Base-by-base conservation (phyloP, 1,140 invertebrate species). In the Drosophila carrolli region DNA sequence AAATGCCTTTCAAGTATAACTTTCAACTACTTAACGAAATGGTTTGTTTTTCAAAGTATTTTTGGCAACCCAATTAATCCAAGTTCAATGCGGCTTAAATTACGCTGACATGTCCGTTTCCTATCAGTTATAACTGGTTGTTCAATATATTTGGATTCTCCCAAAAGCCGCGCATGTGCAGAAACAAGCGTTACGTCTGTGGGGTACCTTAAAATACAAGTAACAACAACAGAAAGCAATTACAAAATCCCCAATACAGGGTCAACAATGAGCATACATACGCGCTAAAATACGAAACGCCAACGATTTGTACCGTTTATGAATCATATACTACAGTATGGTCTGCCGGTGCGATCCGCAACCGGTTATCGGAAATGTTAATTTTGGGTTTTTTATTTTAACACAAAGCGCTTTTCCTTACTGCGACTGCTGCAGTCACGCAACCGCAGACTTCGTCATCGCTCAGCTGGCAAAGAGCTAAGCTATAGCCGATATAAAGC, bases 241-340 rank as follows among this genome's bases (percentile, higher is more conserved):
- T 86, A 88, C 82, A 83, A 86, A 86, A 86, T 88, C 84, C 79
- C 71, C 71, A 68, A 83, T 83, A 81, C 75, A 86, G 83, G 82
- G 75, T 86, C 79, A 67, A 73, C 60, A 67, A 78, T 67, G 57
- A 62, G 63, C 59, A 59, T 72, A 78, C 57, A 59, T 72, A 78
- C 57, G 70, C 68, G 47, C 57, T 70, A 27, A 37, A 72, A 74
- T 61, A 16, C 56, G 72, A 83, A 84, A 79, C 65, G 58, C 50
- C 55, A 75, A 70, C 51, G 62, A 66, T 67, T 54, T 54, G 73
- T 75, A 29, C 73, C 54, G 72, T 61, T 60, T 70, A 88, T 86
- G 83, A 88, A 86, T 86, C 83, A 86, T 70, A 78, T 37, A 78
- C 56, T 60, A 58, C 43, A 63, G 61, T 51, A 37, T 13, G 46